Evolutionary conservation across 1,140 invertebrate genomes (phyloP).

Genomic region (Drosophila equinoxialis): DNA sequence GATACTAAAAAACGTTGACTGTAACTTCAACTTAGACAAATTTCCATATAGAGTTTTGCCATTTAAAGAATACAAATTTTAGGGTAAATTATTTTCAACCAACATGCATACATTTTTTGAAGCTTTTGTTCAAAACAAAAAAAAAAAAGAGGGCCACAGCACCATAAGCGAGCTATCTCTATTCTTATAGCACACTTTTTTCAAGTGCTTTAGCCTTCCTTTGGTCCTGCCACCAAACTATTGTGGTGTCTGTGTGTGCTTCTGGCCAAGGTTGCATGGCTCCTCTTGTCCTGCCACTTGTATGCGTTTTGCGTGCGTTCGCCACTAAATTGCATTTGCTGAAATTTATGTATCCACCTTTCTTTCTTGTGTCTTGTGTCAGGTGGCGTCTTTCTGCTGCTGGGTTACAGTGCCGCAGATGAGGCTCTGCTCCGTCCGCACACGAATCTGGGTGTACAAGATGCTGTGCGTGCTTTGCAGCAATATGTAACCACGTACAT

Average conservation of each 20-base stretch:
- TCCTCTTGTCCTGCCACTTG: constrained; percentile 44
- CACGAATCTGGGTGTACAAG: constrained; percentile 90
- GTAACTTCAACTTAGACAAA: background rate
- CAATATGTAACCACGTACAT: constrained; percentile 88
- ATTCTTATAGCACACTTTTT: background rate
- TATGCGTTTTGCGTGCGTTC: constrained; percentile 43
- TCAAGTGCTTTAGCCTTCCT: constrained; percentile 34
- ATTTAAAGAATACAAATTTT: background rate
- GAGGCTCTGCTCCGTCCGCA: constrained; percentile 91
- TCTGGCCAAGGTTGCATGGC: constrained; percentile 38
- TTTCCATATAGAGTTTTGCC: background rate
- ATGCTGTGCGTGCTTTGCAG: constrained; percentile 91
- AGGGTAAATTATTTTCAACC: background rate
- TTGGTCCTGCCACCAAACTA: constrained; percentile 34
- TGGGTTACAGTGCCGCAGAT: constrained; percentile 94
- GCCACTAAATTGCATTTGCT: constrained; percentile 66
- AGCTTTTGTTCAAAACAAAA: constrained; percentile 17
- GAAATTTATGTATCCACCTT: constrained; percentile 57
- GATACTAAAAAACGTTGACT: background rate
- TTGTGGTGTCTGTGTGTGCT: constrained; percentile 20
- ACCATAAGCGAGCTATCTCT: constrained; percentile 3
- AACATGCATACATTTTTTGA: constrained; percentile 19
- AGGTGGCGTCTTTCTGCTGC: constrained; percentile 93
- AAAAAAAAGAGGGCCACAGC: too few relatives aligned
- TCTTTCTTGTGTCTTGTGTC: constrained; percentile 43